Conservation (phyloP, 2,888 invertebrate genomes). For the Digitonthophagus gazella region DNA sequence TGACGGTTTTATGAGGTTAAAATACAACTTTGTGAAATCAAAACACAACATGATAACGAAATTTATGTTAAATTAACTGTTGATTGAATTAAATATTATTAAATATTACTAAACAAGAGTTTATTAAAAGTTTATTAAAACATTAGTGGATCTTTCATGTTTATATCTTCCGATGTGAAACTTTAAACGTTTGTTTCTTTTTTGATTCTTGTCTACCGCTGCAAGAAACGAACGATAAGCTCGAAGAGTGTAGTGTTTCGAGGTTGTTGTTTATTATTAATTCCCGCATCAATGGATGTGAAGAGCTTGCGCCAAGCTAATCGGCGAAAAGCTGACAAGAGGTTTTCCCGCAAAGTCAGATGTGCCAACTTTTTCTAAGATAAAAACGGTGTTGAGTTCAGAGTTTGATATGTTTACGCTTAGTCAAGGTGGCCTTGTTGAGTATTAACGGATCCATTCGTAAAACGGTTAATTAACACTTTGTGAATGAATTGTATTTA, state of each 20-base stretch:
- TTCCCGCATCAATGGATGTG: not conserved
- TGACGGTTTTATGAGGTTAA: conserved; percentile 26
- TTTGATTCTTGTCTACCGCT: not conserved
- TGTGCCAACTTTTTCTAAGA: not conserved
- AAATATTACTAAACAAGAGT: no score
- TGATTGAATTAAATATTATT: no score
- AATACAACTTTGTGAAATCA: conserved; percentile 23
- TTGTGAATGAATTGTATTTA: not conserved
- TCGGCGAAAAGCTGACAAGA: not conserved
- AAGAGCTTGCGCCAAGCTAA: not conserved
- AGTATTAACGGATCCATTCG: not conserved
- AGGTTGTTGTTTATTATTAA: not conserved
- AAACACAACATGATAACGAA: conserved; percentile 1
- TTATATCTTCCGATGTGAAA: no score
- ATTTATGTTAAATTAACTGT: no score
- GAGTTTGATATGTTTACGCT: not conserved
- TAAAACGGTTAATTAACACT: not conserved
- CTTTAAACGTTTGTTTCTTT: no score
- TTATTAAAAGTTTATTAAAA: not conserved
- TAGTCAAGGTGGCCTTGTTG: not conserved
- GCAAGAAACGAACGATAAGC: not conserved
- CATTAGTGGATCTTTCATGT: no score
- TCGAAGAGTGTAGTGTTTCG: not conserved
- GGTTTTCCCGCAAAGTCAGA: not conserved
- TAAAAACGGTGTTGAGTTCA: not conserved